Conservation (phyloP, 2,113 vertebrate species). For the Lepus europaeus region DNA sequence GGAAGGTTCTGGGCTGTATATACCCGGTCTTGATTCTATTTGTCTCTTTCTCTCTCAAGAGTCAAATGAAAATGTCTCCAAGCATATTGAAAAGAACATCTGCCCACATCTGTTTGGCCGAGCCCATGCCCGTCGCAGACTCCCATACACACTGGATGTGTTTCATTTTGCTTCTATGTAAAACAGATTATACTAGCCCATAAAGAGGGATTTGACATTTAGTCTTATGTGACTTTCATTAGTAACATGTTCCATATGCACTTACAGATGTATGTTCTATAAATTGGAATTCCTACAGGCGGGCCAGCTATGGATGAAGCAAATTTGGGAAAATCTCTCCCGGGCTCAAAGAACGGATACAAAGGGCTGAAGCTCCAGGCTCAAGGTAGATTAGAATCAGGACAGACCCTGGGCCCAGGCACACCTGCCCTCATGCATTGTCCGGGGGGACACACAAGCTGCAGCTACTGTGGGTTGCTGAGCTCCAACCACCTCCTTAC, state of each 20-base stretch:
- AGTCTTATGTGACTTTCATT: constrained; percentile 38
- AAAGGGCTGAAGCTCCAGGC: not conserved
- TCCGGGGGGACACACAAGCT: not conserved
- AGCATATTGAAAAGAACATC: not conserved
- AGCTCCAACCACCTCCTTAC: not conserved
- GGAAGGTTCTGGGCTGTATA: not conserved
- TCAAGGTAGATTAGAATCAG: not conserved
- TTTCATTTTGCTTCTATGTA: constrained; percentile 44
- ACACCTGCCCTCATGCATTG: too few relatives aligned
- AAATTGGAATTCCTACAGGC: constrained; percentile 1
- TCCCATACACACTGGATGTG: not conserved
- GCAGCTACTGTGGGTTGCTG: not conserved
- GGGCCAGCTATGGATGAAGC: not conserved
- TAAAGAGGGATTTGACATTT: constrained; percentile 61
- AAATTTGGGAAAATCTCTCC: not conserved
- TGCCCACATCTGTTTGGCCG: not conserved
- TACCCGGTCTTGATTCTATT: not conserved
- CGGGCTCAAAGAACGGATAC: not conserved
- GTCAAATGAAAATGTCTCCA: not conserved
- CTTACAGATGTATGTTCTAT: constrained; percentile 36
- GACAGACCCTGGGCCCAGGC: not conserved
- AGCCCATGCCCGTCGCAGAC: not conserved
- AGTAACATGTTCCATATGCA: constrained; percentile 49
- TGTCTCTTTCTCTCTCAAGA: not conserved
- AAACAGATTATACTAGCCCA: constrained; percentile 14